These are phyloP conservation scores for Dyspetes luteomarginatus DNA, from an alignment of 2,888 invertebrate genomes.

Conservation along the genomic window DNA sequence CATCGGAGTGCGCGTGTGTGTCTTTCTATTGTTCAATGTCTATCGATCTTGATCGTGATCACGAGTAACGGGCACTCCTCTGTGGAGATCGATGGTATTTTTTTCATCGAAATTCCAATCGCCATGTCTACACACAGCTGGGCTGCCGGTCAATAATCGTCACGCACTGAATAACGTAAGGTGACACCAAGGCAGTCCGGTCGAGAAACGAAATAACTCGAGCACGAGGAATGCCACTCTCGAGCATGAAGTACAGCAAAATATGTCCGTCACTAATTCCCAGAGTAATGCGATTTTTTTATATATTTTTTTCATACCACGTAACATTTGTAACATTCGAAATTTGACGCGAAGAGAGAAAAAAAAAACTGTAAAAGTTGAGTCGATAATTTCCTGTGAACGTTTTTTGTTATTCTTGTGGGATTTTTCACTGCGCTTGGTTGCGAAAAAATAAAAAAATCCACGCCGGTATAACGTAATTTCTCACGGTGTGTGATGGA, in stretches of 20 bases:
- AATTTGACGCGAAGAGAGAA: neutral
- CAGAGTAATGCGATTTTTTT: neutral
- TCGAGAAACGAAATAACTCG: constrained; percentile 64
- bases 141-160: constrained; percentile 70
- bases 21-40: neutral
- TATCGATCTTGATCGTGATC: constrained; percentile 39
- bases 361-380: constrained; percentile 8
- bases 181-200: constrained; percentile 72
- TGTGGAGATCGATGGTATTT: neutral
- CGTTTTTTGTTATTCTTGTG: neutral
- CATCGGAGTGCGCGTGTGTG: neutral
- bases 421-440: neutral
- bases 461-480: neutral
- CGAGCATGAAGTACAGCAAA: neutral
- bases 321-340: neutral
- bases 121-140: constrained; percentile 13
- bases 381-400: constrained; percentile 6
- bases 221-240: constrained; percentile 53
- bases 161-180: constrained; percentile 75
- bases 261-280: neutral
- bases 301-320: too few species aligned
- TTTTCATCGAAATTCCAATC: constrained; percentile 69
- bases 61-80: constrained; percentile 40
- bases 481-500: constrained; percentile 47
- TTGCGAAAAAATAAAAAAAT: neutral